Conservation (phyloP, 2,888 invertebrate species). For the Cheilosia urbana region DNA sequence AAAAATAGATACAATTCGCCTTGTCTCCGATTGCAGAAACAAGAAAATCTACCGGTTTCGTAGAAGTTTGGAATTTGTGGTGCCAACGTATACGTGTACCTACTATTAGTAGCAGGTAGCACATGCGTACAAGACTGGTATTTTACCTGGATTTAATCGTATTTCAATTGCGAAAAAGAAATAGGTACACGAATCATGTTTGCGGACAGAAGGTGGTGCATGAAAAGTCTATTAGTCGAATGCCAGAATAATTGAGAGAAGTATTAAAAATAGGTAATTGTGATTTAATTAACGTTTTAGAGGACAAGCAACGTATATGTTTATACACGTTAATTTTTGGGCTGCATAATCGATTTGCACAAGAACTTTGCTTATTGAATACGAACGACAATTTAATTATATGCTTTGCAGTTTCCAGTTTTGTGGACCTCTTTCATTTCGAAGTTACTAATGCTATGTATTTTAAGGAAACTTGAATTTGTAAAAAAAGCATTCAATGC, state of each 20-base stretch:
- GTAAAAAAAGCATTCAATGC: too few species aligned
- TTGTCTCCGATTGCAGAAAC: constrained; percentile 61
- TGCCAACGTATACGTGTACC: constrained; percentile 24
- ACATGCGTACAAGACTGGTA: constrained; percentile 17
- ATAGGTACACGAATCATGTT: constrained; percentile 17
- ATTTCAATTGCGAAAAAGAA: constrained; percentile 44
- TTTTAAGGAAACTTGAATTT: too few species aligned
- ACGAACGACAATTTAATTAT: constrained; percentile 19
- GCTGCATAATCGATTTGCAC: constrained; percentile 6
- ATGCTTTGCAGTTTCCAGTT: not conserved
- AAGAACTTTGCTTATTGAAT: not conserved
- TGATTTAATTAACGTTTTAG: constrained; percentile 35
- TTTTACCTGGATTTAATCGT: constrained; percentile 38
- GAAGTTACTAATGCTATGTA: too few species aligned
- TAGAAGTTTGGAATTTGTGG: constrained; percentile 30
- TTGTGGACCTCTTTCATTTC: too few species aligned
- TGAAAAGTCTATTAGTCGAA: constrained; percentile 5
- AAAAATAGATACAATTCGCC: constrained; percentile 62
- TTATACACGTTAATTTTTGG: not conserved
- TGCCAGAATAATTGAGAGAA: constrained; percentile 28
- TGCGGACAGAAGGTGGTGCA: constrained; percentile 9
- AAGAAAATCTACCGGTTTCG: constrained; percentile 53
- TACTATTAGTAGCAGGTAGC: constrained; percentile 31
- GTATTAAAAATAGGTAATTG: constrained; percentile 25
- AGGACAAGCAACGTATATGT: not conserved